Base-by-base conservation (phyloP, 2,888 invertebrate species). In the Gymnocheta viridis region DNA sequence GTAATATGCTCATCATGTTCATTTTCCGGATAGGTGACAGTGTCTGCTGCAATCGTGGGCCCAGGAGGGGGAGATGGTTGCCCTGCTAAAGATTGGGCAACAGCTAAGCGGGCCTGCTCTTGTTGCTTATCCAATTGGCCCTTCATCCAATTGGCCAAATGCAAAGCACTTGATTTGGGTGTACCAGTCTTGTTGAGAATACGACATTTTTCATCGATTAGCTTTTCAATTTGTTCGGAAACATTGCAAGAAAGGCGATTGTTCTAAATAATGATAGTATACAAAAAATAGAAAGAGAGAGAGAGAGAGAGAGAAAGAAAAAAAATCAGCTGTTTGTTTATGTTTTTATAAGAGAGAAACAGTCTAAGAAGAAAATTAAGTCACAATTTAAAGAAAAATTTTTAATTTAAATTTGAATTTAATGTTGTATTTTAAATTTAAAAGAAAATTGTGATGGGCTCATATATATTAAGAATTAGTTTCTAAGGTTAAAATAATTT, bases 91-190 rank as follows among this genome's bases (percentile, higher is more conserved):
- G 91, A 87, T 67, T 89, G 88, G 0, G 88, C 88, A 4, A 91
- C 91, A 19, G 89, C 89, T 74, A 91, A 81, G 2, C 90, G 89
- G 0, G 91, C 92, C 86, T 92, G 90, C 66, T 92, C 91, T 85
- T 94, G 94, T 62, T 94, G 94, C 56, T 93, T 93, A 86, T 95
- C 95, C 66, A 96, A 93, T 82, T 96, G 94, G 4, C 95, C 95
- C 80, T 95, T 95, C 95, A 96, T 96, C 96, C 96, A 96, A 88
- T 95, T 94, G 86, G 96, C 96, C 86, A 96, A 92, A 88, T 96
- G 96, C 64, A 96, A 91, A 0, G 96, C 95, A 76, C 95, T 95
- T 17, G 95, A 95, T 90, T 94, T 95, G 88, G 95, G 94, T 47
- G 94, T 93, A 64, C 94, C 94, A 66, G 93, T 93, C 90, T 94